Base-by-base conservation (phyloP, 2,113 vertebrate species). In the Pelodiscus sinensis region DNA sequence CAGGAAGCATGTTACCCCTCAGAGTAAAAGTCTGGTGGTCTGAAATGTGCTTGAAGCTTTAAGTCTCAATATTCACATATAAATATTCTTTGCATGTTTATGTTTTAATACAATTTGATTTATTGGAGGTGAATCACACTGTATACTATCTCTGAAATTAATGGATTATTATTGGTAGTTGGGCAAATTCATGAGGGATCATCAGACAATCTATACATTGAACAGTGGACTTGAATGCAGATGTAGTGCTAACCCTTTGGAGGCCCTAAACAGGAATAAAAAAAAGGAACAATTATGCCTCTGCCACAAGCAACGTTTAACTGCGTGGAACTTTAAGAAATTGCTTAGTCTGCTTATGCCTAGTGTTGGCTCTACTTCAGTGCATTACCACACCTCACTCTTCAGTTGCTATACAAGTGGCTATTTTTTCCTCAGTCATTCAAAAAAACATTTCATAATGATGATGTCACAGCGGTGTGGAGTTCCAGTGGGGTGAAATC, bases 81-180 rank as follows among this genome's bases (percentile, higher is more conserved):
- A 96, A 97, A 97, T 94, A 94, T 68, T 95, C 75, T 22, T 79
- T 54, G 73, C 1, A 0, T 96, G 94, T 97, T 96, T 96, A 95
- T 86, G 56, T 19, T 96, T 80, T 91, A 73, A 85, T 62, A 9
- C 84, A 91, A 68, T 31, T 88, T 96, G 96, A 97, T 97, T 95
- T 97, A 97, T 95, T 91, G 81, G 84, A 96, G 93, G 95, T 96
- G 93, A 94, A 95, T n/a, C 89, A 12, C 85, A 90, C 88, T 95
- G 93, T 94, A 92, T 87, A 92, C 91, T 87, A 54, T 85, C 65
- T 89, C 88, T 91, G 15, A 91, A 87, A 57, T 84, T 81, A 92
- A n/a, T 82, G 94, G 80, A 96, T 95, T 94, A 35, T 27, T 95
- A 91, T 92, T 96, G 95, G 94, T 84, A 50, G 35, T 54, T 91